These are phyloP conservation scores for Merops nubicus DNA, from an alignment of 2,113 vertebrate genomes.

Conservation along the genomic window DNA sequence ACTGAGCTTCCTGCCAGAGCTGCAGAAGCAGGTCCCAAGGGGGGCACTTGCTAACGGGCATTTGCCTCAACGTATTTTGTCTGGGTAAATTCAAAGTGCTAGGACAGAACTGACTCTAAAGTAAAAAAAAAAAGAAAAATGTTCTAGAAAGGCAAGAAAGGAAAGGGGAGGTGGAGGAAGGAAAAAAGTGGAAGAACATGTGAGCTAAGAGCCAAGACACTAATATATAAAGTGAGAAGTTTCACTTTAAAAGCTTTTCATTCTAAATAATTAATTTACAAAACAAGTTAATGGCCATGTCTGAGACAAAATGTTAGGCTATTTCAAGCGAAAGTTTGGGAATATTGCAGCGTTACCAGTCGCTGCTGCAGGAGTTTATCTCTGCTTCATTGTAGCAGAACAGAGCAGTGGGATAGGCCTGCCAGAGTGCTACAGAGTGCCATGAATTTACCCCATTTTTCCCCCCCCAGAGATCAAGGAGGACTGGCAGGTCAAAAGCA, in stretches of 20 bases:
- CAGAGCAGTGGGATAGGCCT: not conserved
- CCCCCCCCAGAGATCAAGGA: not conserved
- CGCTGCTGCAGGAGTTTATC: accelerated
- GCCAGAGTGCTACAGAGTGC: not conserved
- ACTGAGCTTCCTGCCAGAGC: not conserved
- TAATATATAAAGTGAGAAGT: not conserved
- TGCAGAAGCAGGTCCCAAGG: not conserved
- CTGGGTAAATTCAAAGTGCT: accelerated
- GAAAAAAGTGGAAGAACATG: not conserved
- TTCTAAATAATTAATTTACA: not conserved
- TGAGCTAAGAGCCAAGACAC: not conserved
- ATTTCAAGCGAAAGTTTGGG: not conserved
- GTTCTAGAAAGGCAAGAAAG: not conserved
- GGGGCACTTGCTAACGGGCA: not conserved
- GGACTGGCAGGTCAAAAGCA: not conserved
- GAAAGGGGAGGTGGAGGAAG: not conserved
- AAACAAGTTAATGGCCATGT: not conserved
- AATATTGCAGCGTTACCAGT: not conserved
- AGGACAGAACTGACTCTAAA: not conserved
- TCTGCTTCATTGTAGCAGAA: too few relatives aligned
- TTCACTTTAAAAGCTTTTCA: not conserved
- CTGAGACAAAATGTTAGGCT: not conserved
- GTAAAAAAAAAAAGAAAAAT: not conserved
- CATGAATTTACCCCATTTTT: not conserved
- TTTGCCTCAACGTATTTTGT: not conserved